A percentile compares a stretch with the other conserved stretches of the same genome.
Conservation (phyloP, 2,113 vertebrate genomes). For the Proteles cristata region DNA sequence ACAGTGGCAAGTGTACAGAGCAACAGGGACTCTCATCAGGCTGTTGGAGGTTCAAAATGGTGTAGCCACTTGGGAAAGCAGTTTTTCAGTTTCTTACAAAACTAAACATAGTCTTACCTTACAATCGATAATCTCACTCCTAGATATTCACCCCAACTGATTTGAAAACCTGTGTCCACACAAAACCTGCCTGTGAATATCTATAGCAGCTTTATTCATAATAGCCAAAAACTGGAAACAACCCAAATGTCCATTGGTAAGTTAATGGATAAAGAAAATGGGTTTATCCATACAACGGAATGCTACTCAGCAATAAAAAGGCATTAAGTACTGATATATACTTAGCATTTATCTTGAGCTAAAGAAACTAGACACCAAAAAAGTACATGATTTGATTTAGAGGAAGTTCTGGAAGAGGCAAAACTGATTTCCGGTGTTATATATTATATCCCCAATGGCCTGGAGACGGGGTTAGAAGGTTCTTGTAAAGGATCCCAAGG, state of each 20-base stretch:
- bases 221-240: not conserved
- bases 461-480: accelerated
- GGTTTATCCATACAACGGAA: not conserved
- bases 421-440: not conserved
- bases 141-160: not conserved
- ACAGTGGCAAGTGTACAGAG: not conserved
- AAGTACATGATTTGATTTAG: not conserved
- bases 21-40: not conserved
- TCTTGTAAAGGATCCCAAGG: not conserved
- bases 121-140: not conserved
- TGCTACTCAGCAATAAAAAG: not conserved
- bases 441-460: not conserved
- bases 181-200: not conserved
- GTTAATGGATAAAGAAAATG: not conserved
- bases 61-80: not conserved
- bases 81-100: not conserved
- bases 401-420: not conserved
- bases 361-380: not conserved
- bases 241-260: not conserved
- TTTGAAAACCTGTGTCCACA: not conserved
- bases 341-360: not conserved
- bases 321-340: not conserved
- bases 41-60: not conserved
- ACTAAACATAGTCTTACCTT: not conserved
- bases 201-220: not conserved